Percentiles rank a stretch among this genome's conserved stretches.
These are phyloP conservation scores for Cryptotis parvus DNA, from an alignment of 2,113 vertebrate genomes.

Conservation along the genomic window DNA sequence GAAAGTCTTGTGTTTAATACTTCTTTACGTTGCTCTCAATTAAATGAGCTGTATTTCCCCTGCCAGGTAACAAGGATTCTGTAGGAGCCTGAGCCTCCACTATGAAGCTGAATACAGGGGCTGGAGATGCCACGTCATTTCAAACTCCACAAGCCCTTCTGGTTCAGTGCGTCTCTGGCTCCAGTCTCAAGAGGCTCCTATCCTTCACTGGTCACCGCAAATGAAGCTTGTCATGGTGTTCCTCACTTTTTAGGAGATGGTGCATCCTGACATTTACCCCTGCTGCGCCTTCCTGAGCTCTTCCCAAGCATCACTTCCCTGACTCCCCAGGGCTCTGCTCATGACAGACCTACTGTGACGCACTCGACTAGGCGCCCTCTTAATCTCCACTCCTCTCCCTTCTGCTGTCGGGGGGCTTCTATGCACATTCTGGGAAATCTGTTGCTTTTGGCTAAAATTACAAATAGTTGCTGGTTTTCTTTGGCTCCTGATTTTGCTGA, in stretches of 20 bases:
- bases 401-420: background rate
- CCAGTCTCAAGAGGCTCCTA: too few relatives aligned
- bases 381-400: background rate
- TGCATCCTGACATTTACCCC: background rate
- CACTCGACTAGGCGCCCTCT: background rate
- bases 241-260: too few relatives aligned
- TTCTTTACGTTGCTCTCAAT: conserved; percentile 18
- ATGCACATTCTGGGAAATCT: background rate
- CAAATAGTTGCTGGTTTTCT: conserved; percentile 28
- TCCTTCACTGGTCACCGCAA: too few relatives aligned
- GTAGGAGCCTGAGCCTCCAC: too few relatives aligned
- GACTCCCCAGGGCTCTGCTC: background rate
- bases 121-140: too few relatives aligned
- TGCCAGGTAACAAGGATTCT: background rate
- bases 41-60: conserved; percentile 21
- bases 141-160: too few relatives aligned
- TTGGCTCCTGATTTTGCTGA: conserved; percentile 60
- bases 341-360: background rate
- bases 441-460: conserved; percentile 49
- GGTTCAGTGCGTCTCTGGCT: too few relatives aligned
- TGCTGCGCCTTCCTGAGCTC: background rate
- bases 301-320: background rate
- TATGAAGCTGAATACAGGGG: too few relatives aligned
- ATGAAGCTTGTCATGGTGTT: too few relatives aligned
- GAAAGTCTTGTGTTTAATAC: conserved; percentile 9